These are phyloP conservation scores for Gulo gulo DNA, from an alignment of 2,113 vertebrate species.

Conservation along the genomic window DNA sequence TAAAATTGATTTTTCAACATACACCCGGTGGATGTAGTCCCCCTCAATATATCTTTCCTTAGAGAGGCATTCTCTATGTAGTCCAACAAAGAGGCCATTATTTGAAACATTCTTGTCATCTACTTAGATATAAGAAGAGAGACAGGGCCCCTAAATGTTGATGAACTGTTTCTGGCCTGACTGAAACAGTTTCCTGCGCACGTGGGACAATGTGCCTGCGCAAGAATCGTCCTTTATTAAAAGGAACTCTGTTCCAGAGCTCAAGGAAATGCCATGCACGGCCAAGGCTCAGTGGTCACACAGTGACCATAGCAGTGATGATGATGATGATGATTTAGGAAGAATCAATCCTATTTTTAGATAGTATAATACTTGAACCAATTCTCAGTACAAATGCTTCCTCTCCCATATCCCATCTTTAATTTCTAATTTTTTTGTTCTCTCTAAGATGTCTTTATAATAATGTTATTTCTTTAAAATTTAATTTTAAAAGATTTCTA, in stretches of 20 bases:
- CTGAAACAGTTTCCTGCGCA: not conserved
- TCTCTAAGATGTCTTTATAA: constrained; percentile 45
- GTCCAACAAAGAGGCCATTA: not conserved
- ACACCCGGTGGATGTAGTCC: not conserved
- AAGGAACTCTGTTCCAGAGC: not conserved
- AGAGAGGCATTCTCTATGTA: not conserved
- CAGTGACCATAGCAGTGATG: not conserved
- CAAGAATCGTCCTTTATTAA: not conserved
- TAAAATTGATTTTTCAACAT: not conserved
- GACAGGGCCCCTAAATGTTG: not conserved
- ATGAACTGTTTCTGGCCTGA: not conserved
- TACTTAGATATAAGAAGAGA: not conserved
- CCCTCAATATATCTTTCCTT: not conserved
- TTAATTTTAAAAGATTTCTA: constrained; percentile 50
- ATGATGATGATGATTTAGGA: not conserved
- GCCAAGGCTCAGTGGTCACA: not conserved
- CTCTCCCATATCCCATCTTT: not conserved
- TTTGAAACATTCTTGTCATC: not conserved
- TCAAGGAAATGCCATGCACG: not conserved
- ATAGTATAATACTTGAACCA: not conserved
- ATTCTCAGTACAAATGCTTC: not conserved
- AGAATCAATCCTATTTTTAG: not conserved
- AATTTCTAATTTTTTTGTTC: constrained; percentile 40
- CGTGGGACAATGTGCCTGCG: not conserved
- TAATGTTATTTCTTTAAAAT: constrained; percentile 52